These are phyloP conservation scores for Gavialis gangeticus DNA, from an alignment of 2,113 vertebrate species.

Conservation along the genomic window DNA sequence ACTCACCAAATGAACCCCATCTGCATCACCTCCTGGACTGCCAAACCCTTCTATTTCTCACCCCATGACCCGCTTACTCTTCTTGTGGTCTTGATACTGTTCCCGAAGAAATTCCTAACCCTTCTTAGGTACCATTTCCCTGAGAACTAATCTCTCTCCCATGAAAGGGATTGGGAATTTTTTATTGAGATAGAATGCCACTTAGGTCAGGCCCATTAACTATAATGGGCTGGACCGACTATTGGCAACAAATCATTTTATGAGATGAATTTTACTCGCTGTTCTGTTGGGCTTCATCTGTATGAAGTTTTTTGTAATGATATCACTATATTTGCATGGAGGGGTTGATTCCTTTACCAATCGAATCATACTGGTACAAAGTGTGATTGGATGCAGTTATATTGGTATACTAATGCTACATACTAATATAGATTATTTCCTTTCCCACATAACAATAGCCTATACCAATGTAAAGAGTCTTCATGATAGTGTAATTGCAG, in stretches of 20 bases:
- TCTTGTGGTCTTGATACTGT: neutral
- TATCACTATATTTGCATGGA: neutral
- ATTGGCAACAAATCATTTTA: neutral
- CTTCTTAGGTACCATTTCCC: neutral
- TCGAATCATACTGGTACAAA: neutral
- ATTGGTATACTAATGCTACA: neutral
- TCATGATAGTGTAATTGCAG: too few species aligned
- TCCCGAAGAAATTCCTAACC: neutral
- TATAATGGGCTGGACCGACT: neutral
- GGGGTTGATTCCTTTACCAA: neutral
- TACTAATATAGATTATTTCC: neutral
- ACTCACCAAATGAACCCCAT: neutral
- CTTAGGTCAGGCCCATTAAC: neutral
- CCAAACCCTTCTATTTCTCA: neutral
- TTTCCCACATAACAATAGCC: too few species aligned
- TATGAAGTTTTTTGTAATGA: too few species aligned
- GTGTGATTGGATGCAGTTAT: neutral
- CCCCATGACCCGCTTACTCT: neutral
- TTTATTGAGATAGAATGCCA: neutral
- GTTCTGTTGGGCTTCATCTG: neutral
- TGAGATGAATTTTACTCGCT: neutral
- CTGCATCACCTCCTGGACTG: neutral
- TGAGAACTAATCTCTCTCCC: neutral
- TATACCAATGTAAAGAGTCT: too few species aligned
- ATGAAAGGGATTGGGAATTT: neutral